Evolutionary conservation across 2,113 vertebrate species (phyloP), one percentile per base, ranked within the genome.

Genomic region (Cyanoderma ruficeps): DNA sequence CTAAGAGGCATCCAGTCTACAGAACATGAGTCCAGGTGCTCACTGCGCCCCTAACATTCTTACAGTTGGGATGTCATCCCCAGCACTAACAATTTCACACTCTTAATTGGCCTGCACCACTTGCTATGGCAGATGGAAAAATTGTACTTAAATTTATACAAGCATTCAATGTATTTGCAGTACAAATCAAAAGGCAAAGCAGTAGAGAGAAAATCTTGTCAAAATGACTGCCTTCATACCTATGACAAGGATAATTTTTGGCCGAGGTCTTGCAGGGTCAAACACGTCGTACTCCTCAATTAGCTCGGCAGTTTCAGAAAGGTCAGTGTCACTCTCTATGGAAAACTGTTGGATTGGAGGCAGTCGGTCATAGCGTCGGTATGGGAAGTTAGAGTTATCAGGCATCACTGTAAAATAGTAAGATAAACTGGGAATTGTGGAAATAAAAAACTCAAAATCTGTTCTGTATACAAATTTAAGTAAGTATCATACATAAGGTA

Each of bases 271-370:
- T 57, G 98, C 96, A 5, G 99, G 99, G 88, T 99, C 99, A 42
- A 99, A 99, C 46, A 99, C 99, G 59, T 99, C 99, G 1, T 99
- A 99, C 88, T 99, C 99, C 95, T 99, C 99, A 67, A 99, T 99
- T 60, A 99, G 98, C 97, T 99, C 99, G 3, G 99, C 99, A 2
- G 99, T 99, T 98, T 99, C 99, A 2, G 99, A 99, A 80, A 99
- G 98, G 96, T 99, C 99, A 0, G 99, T 99, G 97, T 99, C 99
- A 35, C 99, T 99, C 96, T 99, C 99, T 67, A 99, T 99, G 49
- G 99, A 99, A 93, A 99, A 99, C 97, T 99, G 99, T 85, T 99
- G 99, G 96, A 99, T 99, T 42, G 99, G 99, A 57, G 99, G 99
- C 49, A 99, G 98, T 22, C 99, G 98, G 61, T 99, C 99, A 12